phyloP scores from a whole-genome alignment of 2,888 invertebrate genomes.

The Ormia ochracea region DNA sequence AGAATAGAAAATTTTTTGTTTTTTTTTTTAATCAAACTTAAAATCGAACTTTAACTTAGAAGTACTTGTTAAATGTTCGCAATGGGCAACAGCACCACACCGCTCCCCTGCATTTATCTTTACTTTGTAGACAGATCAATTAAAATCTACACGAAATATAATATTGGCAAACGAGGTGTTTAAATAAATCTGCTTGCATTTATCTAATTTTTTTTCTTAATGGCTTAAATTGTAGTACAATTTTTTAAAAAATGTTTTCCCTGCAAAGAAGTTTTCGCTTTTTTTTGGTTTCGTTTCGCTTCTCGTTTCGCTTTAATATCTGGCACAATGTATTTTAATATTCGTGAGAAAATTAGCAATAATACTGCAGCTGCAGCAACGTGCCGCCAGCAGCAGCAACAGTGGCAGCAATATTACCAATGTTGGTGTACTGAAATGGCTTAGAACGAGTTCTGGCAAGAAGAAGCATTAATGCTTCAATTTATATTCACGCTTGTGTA shows the following conservation, averaged over 20 bases:
- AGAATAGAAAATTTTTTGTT: no score
- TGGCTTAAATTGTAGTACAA: slow-evolving; percentile 43
- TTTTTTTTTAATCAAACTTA: no score
- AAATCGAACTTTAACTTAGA: no score
- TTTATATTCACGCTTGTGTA: slow-evolving; percentile 44
- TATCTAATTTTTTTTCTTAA: slow-evolving; percentile 17
- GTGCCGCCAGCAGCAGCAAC: background rate
- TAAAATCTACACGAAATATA: slow-evolving; percentile 19
- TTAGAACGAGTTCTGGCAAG: background rate
- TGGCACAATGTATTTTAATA: slow-evolving; percentile 57
- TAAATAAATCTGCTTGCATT: slow-evolving; percentile 38
- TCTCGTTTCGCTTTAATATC: slow-evolving; percentile 33
- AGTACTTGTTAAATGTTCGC: no score
- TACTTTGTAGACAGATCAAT: background rate
- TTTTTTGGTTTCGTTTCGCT: slow-evolving; percentile 1
- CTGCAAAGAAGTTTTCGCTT: no score
- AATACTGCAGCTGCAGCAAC: slow-evolving; percentile 43
- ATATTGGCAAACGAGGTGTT: slow-evolving; percentile 43
- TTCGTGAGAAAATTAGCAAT: slow-evolving; percentile 58
- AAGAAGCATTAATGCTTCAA: slow-evolving; percentile 39
- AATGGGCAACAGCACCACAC: slow-evolving; percentile 4
- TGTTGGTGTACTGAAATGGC: slow-evolving; percentile 4
- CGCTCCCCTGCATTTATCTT: background rate
- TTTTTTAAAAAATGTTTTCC: no score
- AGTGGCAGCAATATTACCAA: slow-evolving; percentile 1